A percentile compares a stretch with the other conserved stretches of the same genome.
Conservation (phyloP, 2,888 invertebrate species). For the Mesorhabditis belari region DNA sequence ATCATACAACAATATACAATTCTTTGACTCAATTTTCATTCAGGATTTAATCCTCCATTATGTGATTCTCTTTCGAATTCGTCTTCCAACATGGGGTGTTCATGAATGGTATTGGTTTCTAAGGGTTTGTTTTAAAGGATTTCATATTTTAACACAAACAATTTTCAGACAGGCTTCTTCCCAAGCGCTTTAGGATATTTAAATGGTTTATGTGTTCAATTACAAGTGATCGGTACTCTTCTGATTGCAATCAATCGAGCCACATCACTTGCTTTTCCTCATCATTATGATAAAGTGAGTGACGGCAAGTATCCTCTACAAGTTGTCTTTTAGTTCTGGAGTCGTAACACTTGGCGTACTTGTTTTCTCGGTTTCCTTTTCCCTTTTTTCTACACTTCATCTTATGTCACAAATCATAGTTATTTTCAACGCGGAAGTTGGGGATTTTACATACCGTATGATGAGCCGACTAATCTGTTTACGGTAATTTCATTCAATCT, state of each 20-base stretch:
- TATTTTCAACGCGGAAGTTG: background rate
- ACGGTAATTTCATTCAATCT: background rate
- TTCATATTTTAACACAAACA: background rate
- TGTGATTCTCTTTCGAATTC: background rate
- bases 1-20: too few relatives aligned
- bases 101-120: background rate
- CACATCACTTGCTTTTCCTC: background rate
- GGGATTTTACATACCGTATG: background rate
- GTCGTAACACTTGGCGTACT: background rate
- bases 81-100: background rate
- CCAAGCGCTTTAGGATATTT: too few relatives aligned
- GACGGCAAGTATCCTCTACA: too few relatives aligned
- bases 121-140: background rate
- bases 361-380: background rate
- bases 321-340: background rate
- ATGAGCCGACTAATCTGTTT: background rate
- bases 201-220: too few relatives aligned
- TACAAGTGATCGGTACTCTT: background rate
- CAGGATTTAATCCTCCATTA: background rate
- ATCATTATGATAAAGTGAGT: background rate
- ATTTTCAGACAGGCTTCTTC: background rate
- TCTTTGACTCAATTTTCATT: too few relatives aligned
- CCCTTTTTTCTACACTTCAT: background rate
- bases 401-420: background rate
- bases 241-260: background rate